Evolutionary conservation across 1,140 invertebrate species (phyloP).

Genomic region (Telenomus remus): DNA sequence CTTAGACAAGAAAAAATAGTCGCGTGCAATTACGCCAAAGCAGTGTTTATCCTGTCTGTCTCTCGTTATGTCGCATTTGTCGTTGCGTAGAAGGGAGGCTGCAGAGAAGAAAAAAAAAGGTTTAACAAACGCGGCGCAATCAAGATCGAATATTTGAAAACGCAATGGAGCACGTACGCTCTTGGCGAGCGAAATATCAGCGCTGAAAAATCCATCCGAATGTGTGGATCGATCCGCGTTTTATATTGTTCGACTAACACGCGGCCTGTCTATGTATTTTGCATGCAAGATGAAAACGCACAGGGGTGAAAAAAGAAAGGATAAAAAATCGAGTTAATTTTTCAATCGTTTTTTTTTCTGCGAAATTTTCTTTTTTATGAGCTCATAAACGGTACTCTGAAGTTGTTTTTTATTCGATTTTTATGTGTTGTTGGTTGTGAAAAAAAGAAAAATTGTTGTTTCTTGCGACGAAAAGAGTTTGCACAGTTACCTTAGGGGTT

Average conservation of each 20-base stretch:
- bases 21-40: neutral
- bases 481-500: too few species aligned
- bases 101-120: constrained; percentile 10
- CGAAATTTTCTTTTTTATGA: neutral
- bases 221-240: constrained; percentile 36
- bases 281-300: constrained; percentile 48
- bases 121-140: constrained; percentile 34
- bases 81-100: neutral
- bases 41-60: neutral
- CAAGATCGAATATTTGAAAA: constrained; percentile 48
- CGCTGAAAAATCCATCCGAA: constrained; percentile 42
- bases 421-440: too few species aligned
- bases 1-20: too few species aligned
- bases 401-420: too few species aligned
- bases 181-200: constrained; percentile 40
- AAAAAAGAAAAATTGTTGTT: too few species aligned
- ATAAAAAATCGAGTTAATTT: constrained; percentile 6
- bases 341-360: neutral
- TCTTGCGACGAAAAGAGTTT: too few species aligned
- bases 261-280: constrained; percentile 45
- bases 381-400: too few species aligned
- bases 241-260: constrained; percentile 44
- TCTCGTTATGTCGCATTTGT: constrained; percentile 29
- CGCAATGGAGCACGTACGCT: constrained; percentile 34
- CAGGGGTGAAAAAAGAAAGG: constrained; percentile 21